These are phyloP conservation scores for Rhinogobius similis DNA, from an alignment of 2,113 vertebrate genomes.

Conservation along the genomic window DNA sequence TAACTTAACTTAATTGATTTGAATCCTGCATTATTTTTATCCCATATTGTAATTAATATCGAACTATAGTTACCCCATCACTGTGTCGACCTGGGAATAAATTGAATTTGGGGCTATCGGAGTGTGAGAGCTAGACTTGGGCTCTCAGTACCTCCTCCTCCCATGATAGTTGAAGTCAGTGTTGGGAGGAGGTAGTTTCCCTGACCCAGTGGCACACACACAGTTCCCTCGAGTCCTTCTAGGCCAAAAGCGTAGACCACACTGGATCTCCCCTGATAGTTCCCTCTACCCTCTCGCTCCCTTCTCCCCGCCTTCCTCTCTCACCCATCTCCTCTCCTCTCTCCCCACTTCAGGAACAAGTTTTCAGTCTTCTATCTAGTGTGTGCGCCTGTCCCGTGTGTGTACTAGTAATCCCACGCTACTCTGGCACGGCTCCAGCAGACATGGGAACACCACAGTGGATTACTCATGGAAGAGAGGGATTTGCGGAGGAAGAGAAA, in stretches of 20 bases:
- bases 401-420: slow-evolving; percentile 59
- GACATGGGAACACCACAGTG: slow-evolving; percentile 63
- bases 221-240: slow-evolving; percentile 29
- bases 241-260: slow-evolving; percentile 27
- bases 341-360: slow-evolving; percentile 25
- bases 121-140: background rate
- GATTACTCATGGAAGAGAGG: slow-evolving; percentile 61
- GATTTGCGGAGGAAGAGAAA: slow-evolving; percentile 58
- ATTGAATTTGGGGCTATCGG: background rate
- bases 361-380: slow-evolving; percentile 28
- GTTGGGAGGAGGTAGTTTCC: slow-evolving; percentile 23
- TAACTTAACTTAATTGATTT: no score
- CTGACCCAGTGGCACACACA: slow-evolving; percentile 35
- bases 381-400: slow-evolving; percentile 25
- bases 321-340: slow-evolving; percentile 6
- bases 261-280: slow-evolving; percentile 39
- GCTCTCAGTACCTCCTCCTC: slow-evolving; percentile 32
- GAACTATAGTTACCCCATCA: background rate
- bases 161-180: slow-evolving; percentile 14
- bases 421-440: slow-evolving; percentile 63
- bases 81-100: background rate
- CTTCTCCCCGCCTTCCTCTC: slow-evolving; percentile 16
- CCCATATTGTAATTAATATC: background rate
- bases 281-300: background rate
- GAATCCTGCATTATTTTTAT: background rate